A percentile compares a stretch with the other conserved stretches of the same genome.
These are phyloP conservation scores for Trochalopteron elliotii DNA, from an alignment of 2,113 vertebrate species.

Conservation along the genomic window DNA sequence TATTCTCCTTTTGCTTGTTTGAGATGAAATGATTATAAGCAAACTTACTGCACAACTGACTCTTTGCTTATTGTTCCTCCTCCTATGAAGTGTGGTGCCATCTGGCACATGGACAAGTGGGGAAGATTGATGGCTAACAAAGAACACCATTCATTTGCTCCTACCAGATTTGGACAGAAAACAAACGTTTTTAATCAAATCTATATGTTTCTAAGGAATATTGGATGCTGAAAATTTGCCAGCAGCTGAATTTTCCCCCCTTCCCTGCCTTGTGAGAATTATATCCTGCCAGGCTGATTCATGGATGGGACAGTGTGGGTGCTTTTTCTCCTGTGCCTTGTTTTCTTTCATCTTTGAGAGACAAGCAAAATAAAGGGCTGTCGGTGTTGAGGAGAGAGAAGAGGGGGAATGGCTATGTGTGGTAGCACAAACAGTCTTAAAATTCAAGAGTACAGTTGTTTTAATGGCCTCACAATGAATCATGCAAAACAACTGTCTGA, in stretches of 20 bases:
- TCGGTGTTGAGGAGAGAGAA: background rate
- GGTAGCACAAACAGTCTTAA: background rate
- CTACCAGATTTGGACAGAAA: constrained; percentile 54
- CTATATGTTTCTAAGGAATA: constrained; percentile 63
- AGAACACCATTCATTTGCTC: constrained; percentile 56
- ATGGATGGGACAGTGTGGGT: background rate
- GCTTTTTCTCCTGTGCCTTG: background rate
- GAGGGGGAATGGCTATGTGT: background rate
- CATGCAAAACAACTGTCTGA: constrained; percentile 20
- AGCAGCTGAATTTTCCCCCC: background rate
- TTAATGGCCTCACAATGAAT: constrained; percentile 16
- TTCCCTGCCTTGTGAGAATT: background rate
- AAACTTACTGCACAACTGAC: constrained; percentile 39
- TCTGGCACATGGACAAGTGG: constrained; percentile 62
- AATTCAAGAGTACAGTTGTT: background rate
- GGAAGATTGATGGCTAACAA: constrained; percentile 55
- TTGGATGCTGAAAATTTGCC: constrained; percentile 50
- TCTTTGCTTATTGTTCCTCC: constrained; percentile 51
- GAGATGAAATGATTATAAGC: constrained; percentile 31
- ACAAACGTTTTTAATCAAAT: constrained; percentile 70
- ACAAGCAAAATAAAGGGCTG: background rate
- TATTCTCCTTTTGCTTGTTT: constrained; percentile 23
- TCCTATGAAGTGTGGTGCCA: constrained; percentile 13
- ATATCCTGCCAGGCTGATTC: background rate
- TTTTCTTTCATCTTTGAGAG: background rate